A percentile compares a stretch with the other conserved stretches of the same genome.
These are phyloP conservation scores for Schizaphis graminum DNA, from an alignment of 2,888 invertebrate genomes.

Conservation along the genomic window DNA sequence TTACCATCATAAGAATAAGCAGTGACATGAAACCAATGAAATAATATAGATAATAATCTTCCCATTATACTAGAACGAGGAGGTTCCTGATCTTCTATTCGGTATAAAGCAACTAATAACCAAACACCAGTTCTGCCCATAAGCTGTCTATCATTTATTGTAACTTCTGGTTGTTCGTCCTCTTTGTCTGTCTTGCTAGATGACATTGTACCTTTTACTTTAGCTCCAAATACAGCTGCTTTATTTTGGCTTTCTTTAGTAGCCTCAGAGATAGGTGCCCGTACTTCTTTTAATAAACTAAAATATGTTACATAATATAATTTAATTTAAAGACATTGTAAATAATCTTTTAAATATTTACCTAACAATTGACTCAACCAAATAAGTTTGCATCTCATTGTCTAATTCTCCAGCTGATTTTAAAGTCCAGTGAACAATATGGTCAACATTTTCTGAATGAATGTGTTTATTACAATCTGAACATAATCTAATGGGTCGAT, in stretches of 20 bases:
- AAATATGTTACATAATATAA: conserved; percentile 36
- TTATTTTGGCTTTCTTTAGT: conserved; percentile 72
- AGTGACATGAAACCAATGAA: conserved; percentile 99
- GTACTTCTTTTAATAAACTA: conserved; percentile 92
- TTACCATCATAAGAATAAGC: conserved; percentile 95
- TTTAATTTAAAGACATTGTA: not conserved
- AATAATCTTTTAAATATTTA: conserved; percentile 70
- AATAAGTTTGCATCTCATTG: conserved; percentile 88
- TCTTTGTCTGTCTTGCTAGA: conserved; percentile 62
- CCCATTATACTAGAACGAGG: conserved; percentile 73
- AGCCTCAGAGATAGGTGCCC: conserved; percentile 74
- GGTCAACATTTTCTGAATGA: conserved; percentile 86
- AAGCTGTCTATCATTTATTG: conserved; percentile 85
- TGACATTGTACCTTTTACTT: conserved; percentile 62
- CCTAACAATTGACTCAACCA: conserved; percentile 95
- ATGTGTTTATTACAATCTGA: conserved; percentile 89
- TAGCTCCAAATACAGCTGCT: conserved; percentile 69
- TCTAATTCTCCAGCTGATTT: conserved; percentile 92
- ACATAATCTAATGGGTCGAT: conserved; percentile 95
- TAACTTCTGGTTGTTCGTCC: conserved; percentile 67
- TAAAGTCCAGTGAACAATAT: conserved; percentile 89
- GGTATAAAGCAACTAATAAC: conserved; percentile 94
- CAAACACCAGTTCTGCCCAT: conserved; percentile 96
- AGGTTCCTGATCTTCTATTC: conserved; percentile 77
- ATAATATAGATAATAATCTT: conserved; percentile 93